Percentiles rank a stretch among this genome's conserved stretches.
These are phyloP conservation scores for Ornithoptera priamus DNA, from an alignment of 2,888 invertebrate genomes.

Conservation along the genomic window DNA sequence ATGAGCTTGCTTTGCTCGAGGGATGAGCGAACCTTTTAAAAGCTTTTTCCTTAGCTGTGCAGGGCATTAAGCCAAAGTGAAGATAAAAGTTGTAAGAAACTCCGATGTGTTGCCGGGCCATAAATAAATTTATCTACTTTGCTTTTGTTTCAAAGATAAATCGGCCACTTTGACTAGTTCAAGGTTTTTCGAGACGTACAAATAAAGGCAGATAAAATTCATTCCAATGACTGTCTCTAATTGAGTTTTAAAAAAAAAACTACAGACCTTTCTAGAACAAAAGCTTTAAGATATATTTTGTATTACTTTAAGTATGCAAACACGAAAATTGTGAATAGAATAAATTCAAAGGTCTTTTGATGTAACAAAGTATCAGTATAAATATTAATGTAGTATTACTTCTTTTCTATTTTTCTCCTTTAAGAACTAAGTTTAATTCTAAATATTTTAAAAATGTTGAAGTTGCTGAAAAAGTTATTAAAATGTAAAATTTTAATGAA, in stretches of 20 bases:
- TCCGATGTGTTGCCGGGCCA: conserved; percentile 60
- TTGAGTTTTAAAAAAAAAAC: conserved; percentile 14
- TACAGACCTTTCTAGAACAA: neutral
- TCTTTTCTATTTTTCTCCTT: too few relatives aligned
- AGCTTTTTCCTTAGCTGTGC: conserved; percentile 62
- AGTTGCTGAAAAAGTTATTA: too few relatives aligned
- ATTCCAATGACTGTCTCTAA: conserved; percentile 18
- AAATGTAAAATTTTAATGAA: too few relatives aligned
- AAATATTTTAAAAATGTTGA: too few relatives aligned
- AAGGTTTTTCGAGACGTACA: conserved; percentile 55
- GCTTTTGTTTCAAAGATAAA: conserved; percentile 70
- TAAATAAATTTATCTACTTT: conserved; percentile 70
- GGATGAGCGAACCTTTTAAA: conserved; percentile 68
- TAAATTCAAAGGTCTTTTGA: too few relatives aligned
- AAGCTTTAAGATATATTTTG: too few relatives aligned
- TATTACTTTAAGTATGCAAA: too few relatives aligned
- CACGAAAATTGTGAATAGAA: too few relatives aligned
- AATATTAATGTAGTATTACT: too few relatives aligned
- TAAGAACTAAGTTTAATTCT: too few relatives aligned
- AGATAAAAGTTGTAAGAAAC: conserved; percentile 68
- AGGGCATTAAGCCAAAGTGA: conserved; percentile 62
- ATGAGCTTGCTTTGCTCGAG: conserved; percentile 56
- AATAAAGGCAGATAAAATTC: conserved; percentile 37
- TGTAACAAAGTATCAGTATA: too few relatives aligned
- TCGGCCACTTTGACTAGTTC: conserved; percentile 63